phyloP scores from a whole-genome alignment of 2,797 vertebrate genomes.

The Argentina silus region DNA sequence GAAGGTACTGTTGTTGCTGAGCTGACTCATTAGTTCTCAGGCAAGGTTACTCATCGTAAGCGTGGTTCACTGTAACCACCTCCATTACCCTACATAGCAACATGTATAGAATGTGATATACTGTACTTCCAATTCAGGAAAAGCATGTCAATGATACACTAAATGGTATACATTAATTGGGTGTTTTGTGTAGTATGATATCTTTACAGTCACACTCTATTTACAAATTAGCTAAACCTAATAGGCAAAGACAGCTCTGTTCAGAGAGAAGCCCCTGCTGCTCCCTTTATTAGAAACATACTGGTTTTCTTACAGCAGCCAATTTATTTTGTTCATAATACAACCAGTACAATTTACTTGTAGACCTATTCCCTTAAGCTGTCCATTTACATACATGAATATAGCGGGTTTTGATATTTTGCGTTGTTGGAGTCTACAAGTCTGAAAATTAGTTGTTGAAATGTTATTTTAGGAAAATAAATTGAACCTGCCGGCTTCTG shows the following conservation, averaged over 20 bases:
- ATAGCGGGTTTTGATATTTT: constrained; percentile 61
- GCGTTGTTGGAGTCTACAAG: constrained; percentile 47
- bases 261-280: constrained; percentile 60
- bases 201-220: constrained; percentile 29
- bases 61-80: neutral
- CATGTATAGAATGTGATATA: neutral
- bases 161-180: constrained; percentile 45
- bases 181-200: constrained; percentile 25
- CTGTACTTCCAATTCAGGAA: constrained; percentile 8
- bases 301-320: constrained; percentile 65
- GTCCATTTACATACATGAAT: constrained; percentile 68
- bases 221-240: constrained; percentile 49
- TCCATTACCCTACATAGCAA: too few species aligned
- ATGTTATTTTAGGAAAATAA: constrained; percentile 47
- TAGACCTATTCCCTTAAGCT: constrained; percentile 63
- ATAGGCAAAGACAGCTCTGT: constrained; percentile 53
- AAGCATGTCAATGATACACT: constrained; percentile 22
- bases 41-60: neutral
- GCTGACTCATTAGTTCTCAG: neutral
- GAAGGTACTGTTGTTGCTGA: constrained; percentile 48
- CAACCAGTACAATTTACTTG: constrained; percentile 64
- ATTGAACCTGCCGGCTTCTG: constrained; percentile 30
- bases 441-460: constrained; percentile 33
- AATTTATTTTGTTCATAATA: constrained; percentile 64
- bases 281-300: constrained; percentile 64